Percentiles rank a stretch among this genome's conserved stretches.
Conservation (phyloP, 2,113 vertebrate genomes). For the Semnornis frantzii region DNA sequence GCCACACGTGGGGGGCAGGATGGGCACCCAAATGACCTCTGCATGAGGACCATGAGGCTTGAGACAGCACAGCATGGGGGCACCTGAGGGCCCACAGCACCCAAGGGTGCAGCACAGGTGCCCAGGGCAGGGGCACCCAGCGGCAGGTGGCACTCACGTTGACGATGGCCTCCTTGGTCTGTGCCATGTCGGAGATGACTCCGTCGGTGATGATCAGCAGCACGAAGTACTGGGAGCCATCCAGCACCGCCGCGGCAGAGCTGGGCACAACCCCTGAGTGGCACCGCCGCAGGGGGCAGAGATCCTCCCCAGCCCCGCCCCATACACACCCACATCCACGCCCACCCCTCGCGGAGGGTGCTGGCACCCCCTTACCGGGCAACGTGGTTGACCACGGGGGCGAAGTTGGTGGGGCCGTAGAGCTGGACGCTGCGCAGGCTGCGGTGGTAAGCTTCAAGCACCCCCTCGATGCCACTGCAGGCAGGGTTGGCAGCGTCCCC, state of each 20-base stretch:
- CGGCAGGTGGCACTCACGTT: slow-evolving; percentile 74
- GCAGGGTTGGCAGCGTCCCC: slow-evolving; percentile 91
- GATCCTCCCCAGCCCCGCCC: too few species aligned
- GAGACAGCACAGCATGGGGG: background rate
- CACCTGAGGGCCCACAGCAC: too few species aligned
- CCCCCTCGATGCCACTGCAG: slow-evolving; percentile 92
- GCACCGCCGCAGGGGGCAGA: background rate
- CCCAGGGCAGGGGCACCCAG: background rate
- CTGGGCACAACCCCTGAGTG: slow-evolving; percentile 17
- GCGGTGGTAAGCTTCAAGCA: slow-evolving; percentile 92
- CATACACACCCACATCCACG: too few species aligned
- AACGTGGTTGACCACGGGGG: slow-evolving; percentile 92
- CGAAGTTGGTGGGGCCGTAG: slow-evolving; percentile 95
- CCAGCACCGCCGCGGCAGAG: slow-evolving; percentile 87
- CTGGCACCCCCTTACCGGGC: slow-evolving; percentile 80
- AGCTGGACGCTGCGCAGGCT: slow-evolving; percentile 94
- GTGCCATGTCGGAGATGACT: slow-evolving; percentile 96
- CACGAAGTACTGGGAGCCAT: slow-evolving; percentile 93
- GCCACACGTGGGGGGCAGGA: background rate
- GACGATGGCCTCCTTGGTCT: slow-evolving; percentile 97
- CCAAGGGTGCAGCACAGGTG: background rate
- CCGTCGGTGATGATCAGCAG: slow-evolving; percentile 97
- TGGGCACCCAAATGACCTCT: background rate
- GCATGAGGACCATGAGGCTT: background rate
- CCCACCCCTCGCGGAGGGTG: too few species aligned